Percentiles rank a stretch among this genome's conserved stretches.
These are phyloP conservation scores for Rhynchopsitta pachyrhyncha DNA, from an alignment of 2,113 vertebrate genomes.

Conservation along the genomic window DNA sequence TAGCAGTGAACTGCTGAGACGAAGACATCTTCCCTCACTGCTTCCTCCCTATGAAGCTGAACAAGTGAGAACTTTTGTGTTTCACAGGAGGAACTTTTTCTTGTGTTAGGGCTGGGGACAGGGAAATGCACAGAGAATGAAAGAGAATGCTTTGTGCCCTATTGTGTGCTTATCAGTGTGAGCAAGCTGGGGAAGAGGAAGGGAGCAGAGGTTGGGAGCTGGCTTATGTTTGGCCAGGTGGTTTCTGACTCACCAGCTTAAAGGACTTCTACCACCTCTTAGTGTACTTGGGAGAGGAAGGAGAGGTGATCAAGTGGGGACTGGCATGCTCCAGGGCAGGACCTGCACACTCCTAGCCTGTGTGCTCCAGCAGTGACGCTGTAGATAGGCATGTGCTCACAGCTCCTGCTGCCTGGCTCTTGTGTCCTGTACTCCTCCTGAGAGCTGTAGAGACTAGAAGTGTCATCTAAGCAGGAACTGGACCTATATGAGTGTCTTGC, in stretches of 20 bases:
- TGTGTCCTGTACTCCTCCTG: not conserved
- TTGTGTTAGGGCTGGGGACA: not conserved
- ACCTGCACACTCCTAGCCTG: not conserved
- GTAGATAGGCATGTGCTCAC: not conserved
- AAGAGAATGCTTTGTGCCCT: not conserved
- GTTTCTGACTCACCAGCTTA: not conserved
- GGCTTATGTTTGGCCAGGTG: not conserved
- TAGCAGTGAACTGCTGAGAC: not conserved
- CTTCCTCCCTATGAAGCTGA: not conserved
- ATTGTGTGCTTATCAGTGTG: not conserved
- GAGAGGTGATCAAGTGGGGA: not conserved
- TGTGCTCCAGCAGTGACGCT: not conserved
- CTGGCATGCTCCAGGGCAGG: not conserved
- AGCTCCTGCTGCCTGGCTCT: not conserved
- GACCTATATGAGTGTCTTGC: accelerated
- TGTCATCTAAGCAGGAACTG: not conserved
- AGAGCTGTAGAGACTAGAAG: not conserved
- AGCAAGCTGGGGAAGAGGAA: not conserved
- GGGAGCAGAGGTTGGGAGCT: not conserved
- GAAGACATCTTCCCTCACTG: not conserved
- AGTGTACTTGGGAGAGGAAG: not conserved
- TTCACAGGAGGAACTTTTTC: not conserved
- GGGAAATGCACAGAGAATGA: not conserved
- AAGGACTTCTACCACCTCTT: not conserved
- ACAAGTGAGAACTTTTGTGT: not conserved